Percentiles rank a stretch among this genome's conserved stretches.
Evolutionary conservation across 2,797 vertebrate species (phyloP).

Genomic region (Amblyraja radiata): DNA sequence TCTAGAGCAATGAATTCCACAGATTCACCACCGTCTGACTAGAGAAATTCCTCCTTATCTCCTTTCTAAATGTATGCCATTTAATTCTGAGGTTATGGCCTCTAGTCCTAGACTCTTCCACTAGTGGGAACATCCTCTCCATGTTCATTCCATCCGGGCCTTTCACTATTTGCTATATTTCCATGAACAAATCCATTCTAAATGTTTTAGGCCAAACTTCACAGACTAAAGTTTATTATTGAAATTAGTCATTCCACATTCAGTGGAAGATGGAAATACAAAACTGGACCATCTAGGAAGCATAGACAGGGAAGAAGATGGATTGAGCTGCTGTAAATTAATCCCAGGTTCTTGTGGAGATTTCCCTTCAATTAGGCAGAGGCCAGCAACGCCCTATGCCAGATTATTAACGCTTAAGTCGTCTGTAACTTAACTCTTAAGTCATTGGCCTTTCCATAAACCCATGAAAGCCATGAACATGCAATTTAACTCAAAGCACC

Average conservation of each 20-base stretch:
- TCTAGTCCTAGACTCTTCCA: too few species aligned
- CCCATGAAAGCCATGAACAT: background rate
- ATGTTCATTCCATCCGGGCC: too few species aligned
- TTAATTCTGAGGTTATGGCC: too few species aligned
- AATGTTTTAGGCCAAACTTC: background rate
- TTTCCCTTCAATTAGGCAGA: background rate
- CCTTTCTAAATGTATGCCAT: too few species aligned
- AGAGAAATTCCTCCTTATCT: too few species aligned
- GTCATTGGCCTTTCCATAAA: background rate
- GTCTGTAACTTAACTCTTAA: background rate
- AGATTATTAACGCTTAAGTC: background rate
- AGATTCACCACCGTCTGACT: too few species aligned
- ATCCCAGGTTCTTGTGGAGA: background rate
- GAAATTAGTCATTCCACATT: background rate
- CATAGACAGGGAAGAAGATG: background rate
- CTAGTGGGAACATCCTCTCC: too few species aligned
- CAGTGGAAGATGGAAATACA: background rate
- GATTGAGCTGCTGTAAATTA: background rate
- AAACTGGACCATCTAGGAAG: background rate
- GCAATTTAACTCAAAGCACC: background rate
- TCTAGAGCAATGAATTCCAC: too few species aligned
- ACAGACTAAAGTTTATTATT: background rate
- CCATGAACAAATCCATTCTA: too few species aligned
- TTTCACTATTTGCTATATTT: too few species aligned
- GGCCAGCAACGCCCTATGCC: background rate